These are phyloP conservation scores for Muricea muricata DNA, from an alignment of 92 coral and sea anemone species.

Conservation along the genomic window DNA sequence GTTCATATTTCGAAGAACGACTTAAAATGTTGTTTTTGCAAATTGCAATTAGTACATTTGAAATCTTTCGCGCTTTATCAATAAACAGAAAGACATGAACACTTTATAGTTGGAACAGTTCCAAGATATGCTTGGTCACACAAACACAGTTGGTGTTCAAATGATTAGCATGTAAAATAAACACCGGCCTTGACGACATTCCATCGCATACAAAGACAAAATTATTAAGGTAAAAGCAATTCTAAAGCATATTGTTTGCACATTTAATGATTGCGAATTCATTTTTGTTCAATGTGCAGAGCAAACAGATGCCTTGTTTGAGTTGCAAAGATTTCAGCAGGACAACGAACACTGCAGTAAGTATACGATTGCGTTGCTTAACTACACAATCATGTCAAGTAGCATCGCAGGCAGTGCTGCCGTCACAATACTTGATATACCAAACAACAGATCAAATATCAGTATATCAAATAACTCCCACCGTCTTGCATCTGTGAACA, in stretches of 20 bases:
- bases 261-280: background rate
- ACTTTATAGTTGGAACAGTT: too few relatives aligned
- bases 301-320: background rate
- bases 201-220: background rate
- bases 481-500: background rate
- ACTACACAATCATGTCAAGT: slow-evolving; percentile 28
- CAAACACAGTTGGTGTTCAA: slow-evolving; percentile 13
- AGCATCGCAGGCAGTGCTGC: slow-evolving; percentile 43
- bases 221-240: background rate
- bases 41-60: too few relatives aligned
- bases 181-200: background rate
- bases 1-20: too few relatives aligned
- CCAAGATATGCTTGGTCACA: background rate
- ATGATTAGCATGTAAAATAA: slow-evolving; percentile 4
- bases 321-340: background rate
- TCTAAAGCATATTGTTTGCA: background rate
- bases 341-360: background rate
- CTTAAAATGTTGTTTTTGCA: too few relatives aligned
- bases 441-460: background rate
- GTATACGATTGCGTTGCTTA: background rate
- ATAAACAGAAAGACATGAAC: too few relatives aligned
- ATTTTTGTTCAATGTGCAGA: background rate
- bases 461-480: background rate
- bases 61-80: too few relatives aligned
- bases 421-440: background rate